Base-by-base conservation (phyloP, 2,113 vertebrate species). In the Ciconia maguari region DNA sequence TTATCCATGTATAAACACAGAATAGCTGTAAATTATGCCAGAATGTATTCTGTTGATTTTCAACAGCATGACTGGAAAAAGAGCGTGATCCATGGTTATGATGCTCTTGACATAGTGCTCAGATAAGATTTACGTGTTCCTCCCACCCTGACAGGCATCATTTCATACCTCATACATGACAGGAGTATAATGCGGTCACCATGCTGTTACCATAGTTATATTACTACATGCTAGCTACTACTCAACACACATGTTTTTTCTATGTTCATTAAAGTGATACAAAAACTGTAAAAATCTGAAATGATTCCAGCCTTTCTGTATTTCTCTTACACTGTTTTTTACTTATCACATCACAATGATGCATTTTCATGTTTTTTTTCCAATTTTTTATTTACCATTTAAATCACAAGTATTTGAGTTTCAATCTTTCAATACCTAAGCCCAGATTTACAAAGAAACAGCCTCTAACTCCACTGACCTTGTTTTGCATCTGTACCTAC, bases 361-460 rank as follows among this genome's bases (percentile, higher is more conserved):
- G 7, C 15, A 26, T 54, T 27, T 24, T 58, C 0, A 0, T 18
- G 3, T 0, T 9, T 44, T 64, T 27, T 11, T 4, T 5, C 2
- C 18, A 10, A 10, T 24, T 13, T 42, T 7, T 65, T 16, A 38
- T 32, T 11, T 18, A 2, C 5, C 10, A 24, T 64, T 79, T 75
- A 44, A 81, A 57, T 58, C 2, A 0, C 30, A 16, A 70, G 3
- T 36, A 58, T 13, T 65, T 75, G 11, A 41, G 9, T 58, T 87
- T 84, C 36, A 61, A 5, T 36, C 41, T 52, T 61, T 44, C 30
- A 48, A 12, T 25, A 48, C 2, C 10, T 29, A 62, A 92, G 10
- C 9, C 10, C 16, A 89, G 26, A 72, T 60, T 83, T 91, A 61
- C 6, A 29, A 70, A 91, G 68, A 44, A 36, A 1, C 15, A 57